These are phyloP conservation scores for Malacosoma neustria DNA, from an alignment of 2,888 invertebrate species.

Conservation along the genomic window DNA sequence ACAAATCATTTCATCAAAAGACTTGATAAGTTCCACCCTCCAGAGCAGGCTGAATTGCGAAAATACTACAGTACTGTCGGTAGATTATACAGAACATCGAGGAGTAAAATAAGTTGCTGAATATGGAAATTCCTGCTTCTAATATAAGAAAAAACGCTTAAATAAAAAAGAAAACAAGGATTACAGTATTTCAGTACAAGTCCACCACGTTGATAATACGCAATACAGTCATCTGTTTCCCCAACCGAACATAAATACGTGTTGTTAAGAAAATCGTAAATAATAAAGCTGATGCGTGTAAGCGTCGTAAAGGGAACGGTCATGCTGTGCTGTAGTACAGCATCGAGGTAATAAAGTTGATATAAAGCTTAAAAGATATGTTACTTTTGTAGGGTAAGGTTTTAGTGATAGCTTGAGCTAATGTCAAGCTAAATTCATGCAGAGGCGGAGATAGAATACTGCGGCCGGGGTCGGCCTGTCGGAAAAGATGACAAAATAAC, in stretches of 20 bases:
- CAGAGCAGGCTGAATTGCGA: too few relatives aligned
- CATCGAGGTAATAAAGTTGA: background rate
- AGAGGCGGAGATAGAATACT: background rate
- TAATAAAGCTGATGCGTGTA: constrained; percentile 27
- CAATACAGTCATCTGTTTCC: constrained; percentile 11
- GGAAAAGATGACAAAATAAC: too few relatives aligned
- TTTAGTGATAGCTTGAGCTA: background rate
- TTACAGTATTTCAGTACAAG: too few relatives aligned
- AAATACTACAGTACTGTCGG: too few relatives aligned
- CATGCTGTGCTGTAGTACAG: constrained; percentile 5
- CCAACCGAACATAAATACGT: constrained; percentile 19
- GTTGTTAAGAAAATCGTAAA: constrained; percentile 26
- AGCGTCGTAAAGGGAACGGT: constrained; percentile 23
- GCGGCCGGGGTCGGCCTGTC: too few relatives aligned
- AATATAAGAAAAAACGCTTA: too few relatives aligned
- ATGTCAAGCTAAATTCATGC: background rate
- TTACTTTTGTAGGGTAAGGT: background rate
- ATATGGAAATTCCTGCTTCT: too few relatives aligned
- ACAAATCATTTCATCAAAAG: too few relatives aligned
- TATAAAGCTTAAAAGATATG: background rate
- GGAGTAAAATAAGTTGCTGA: too few relatives aligned
- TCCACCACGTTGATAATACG: background rate
- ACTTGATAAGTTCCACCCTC: too few relatives aligned
- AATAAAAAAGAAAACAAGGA: too few relatives aligned
- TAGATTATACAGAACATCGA: too few relatives aligned